phyloP scores from a whole-genome alignment of 1,140 invertebrate species.

The Eupristina koningsbergeri region DNA sequence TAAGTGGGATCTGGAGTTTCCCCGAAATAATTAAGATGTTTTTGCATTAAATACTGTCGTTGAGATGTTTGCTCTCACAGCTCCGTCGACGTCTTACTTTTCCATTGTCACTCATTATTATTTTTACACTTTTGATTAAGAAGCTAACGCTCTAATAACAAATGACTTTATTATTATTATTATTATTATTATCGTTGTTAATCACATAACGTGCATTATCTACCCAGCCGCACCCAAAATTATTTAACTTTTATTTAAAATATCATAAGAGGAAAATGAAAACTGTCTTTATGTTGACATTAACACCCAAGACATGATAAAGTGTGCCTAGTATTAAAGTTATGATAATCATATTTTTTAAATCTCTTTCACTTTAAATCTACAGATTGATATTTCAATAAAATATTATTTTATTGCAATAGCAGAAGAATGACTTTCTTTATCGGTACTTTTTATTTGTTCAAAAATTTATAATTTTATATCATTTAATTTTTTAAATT shows the following conservation, averaged over 20 bases:
- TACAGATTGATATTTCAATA: too few species aligned
- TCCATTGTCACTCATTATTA: not conserved
- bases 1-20: not conserved
- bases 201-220: not conserved
- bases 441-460: too few species aligned
- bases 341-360: too few species aligned
- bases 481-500: too few species aligned
- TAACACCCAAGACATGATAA: not conserved
- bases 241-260: not conserved
- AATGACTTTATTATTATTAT: not conserved
- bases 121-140: not conserved
- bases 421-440: too few species aligned
- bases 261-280: too few species aligned
- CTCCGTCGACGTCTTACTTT: not conserved
- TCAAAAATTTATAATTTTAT: too few species aligned
- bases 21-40: slow-evolving; percentile 35
- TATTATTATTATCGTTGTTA: too few species aligned
- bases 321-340: too few species aligned
- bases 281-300: not conserved
- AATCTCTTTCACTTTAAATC: too few species aligned
- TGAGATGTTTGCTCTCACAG: not conserved
- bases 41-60: slow-evolving; percentile 10
- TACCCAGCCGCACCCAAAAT: not conserved
- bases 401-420: too few species aligned
- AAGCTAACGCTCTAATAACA: not conserved